Percentiles rank a stretch among this genome's conserved stretches.
phyloP scores from a whole-genome alignment of 2,113 vertebrate species.

The Asarcornis scutulata region DNA sequence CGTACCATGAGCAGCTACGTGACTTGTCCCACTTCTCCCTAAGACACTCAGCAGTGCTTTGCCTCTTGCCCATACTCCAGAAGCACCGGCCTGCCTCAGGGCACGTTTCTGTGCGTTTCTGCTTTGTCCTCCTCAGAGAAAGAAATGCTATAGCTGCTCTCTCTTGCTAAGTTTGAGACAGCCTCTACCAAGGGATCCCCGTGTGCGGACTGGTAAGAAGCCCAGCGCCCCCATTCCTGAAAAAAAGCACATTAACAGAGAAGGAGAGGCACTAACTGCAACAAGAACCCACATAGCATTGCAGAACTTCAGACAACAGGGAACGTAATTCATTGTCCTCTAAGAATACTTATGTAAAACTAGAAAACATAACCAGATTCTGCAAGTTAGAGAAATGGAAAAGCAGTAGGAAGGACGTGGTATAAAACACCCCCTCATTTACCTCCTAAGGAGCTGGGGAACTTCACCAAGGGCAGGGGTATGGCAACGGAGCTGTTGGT shows the following conservation, averaged over 20 bases:
- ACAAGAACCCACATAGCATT: not conserved
- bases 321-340: not conserved
- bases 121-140: not conserved
- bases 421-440: not conserved
- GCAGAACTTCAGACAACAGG: not conserved
- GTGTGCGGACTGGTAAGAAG: accelerated
- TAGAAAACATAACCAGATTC: not conserved
- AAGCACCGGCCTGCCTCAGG: not conserved
- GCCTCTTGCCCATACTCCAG: not conserved
- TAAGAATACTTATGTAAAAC: not conserved
- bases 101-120: not conserved
- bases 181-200: not conserved
- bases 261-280: not conserved
- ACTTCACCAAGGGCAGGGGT: not conserved
- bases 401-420: not conserved
- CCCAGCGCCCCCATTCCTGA: no score
- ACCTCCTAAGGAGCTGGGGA: not conserved
- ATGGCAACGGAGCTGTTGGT: no score
- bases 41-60: no score
- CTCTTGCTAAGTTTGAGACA: not conserved
- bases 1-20: not conserved
- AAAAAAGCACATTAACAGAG: not conserved
- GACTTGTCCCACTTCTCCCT: not conserved
- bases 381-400: not conserved
- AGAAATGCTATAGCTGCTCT: not conserved